These are phyloP conservation scores for Xiphophorus birchmanni DNA, from an alignment of 2,797 vertebrate genomes.

Conservation along the genomic window DNA sequence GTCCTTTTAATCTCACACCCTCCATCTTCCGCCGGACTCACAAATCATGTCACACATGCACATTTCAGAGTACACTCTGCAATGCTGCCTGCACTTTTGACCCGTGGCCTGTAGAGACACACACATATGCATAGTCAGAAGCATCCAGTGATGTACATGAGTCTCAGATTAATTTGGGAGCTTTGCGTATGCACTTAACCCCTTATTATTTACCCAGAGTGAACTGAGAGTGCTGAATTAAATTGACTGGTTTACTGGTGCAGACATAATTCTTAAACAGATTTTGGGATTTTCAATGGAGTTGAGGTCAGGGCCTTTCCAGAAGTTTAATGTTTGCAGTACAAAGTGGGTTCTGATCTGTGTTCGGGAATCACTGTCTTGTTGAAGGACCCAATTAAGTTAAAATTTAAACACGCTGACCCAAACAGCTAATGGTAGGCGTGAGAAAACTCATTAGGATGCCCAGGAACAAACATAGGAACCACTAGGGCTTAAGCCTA, in stretches of 20 bases:
- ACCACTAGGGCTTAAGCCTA: neutral
- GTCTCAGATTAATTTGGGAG: neutral
- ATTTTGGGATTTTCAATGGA: neutral
- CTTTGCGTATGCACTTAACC: neutral
- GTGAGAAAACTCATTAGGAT: neutral
- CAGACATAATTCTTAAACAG: neutral
- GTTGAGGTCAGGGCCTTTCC: neutral
- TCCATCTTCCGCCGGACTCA: slow-evolving; percentile 35
- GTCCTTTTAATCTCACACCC: slow-evolving; percentile 47
- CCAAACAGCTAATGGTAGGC: neutral
- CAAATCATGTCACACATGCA: slow-evolving; percentile 31
- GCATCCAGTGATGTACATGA: neutral
- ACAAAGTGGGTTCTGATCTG: neutral
- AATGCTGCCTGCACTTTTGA: slow-evolving; percentile 35
- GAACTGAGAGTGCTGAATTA: neutral
- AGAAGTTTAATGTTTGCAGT: neutral
- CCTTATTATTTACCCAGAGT: neutral
- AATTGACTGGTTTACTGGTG: neutral
- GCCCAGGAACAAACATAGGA: neutral
- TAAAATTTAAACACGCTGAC: neutral
- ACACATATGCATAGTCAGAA: neutral
- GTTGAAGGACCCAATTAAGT: neutral
- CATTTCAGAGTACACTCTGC: slow-evolving; percentile 5
- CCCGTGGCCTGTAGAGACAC: slow-evolving; percentile 13
- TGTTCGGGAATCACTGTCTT: neutral